Conservation (phyloP, 2,888 invertebrate genomes). For the Hypselothyrea guttata region DNA sequence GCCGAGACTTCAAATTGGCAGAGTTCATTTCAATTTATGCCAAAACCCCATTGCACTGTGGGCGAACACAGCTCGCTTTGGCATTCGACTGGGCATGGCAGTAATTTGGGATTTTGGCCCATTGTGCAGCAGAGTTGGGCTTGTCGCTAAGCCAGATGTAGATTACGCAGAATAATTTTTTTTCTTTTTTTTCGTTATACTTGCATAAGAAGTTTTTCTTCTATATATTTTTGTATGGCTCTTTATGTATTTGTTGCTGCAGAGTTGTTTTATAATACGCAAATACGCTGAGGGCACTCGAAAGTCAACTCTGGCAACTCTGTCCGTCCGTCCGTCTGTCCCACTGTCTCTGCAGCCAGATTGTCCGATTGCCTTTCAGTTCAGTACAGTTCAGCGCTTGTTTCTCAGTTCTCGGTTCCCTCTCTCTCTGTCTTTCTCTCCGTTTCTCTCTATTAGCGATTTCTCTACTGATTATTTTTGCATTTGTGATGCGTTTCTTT, state of each 20-base stretch:
- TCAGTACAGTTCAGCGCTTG: slow-evolving; percentile 8
- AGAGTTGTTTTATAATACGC: slow-evolving; percentile 48
- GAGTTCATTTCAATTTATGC: slow-evolving; percentile 75
- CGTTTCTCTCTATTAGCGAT: slow-evolving; percentile 2
- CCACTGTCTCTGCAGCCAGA: slow-evolving; percentile 21
- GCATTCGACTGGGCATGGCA: slow-evolving; percentile 18
- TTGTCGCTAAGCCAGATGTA: slow-evolving; percentile 65
- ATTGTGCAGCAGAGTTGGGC: slow-evolving; percentile 21
- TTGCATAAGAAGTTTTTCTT: slow-evolving; percentile 29
- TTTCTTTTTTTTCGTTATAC: slow-evolving; percentile 19
- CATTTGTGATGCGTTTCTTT: slow-evolving; percentile 71
- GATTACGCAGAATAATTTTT: slow-evolving; percentile 68
- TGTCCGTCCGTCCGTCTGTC: slow-evolving; percentile 29
- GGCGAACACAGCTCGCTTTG: neutral
- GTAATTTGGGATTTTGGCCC: slow-evolving; percentile 28
- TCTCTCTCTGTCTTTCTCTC: neutral
- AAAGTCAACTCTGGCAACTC: slow-evolving; percentile 48
- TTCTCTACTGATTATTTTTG: slow-evolving; percentile 72
- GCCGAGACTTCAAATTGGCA: slow-evolving; percentile 37
- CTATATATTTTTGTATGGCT: slow-evolving; percentile 12
- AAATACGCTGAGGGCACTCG: slow-evolving; percentile 57
- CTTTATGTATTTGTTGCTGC: slow-evolving; percentile 7
- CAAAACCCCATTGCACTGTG: slow-evolving; percentile 28
- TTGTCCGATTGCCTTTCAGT: slow-evolving; percentile 46
- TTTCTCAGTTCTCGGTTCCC: slow-evolving; percentile 3